Evolutionary conservation across 2,113 vertebrate species (phyloP), one percentile per base, ranked within the genome.

Genomic region (Naja naja): DNA sequence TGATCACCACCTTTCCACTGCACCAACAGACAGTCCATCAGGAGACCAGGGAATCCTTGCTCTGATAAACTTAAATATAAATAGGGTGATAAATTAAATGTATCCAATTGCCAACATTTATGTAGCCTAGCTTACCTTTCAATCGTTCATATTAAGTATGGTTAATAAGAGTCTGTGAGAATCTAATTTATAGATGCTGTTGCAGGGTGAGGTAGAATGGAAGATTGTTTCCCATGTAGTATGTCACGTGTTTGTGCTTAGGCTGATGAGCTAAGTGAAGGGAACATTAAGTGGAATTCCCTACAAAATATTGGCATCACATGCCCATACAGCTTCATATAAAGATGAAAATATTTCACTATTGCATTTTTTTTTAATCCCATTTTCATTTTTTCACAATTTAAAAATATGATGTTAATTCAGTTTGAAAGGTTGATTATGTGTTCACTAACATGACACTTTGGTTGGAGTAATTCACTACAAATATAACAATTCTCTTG

Each of bases 401-500:
- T 47, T 8, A 86, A 58, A 45, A 23, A 54, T n/a, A 90, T 16
- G 45, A 60, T 11, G 22, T 34, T 58, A 90, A 90, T 30, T 85
- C 22, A 30, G 34, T 14, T 86, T 90, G 53, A 89, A 54, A 85
- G 49, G 3, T 16, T n/a, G n/a, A n/a, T n/a, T n/a, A n/a, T n/a
- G n/a, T n/a, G 30, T 49, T 93, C 64, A 30, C 45, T 43, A 81
- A 90, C 14, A 87, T 53, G 81, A 90, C 34, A 90, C 89, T 47
- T 87, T 93, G 30, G 89, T 64, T 90, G 81, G 88, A 81, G 89
- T 85, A 90, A 87, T 81, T 87, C 45, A 43, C 55, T 87, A 64
- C 74, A 64, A 90, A 93, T 90, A 87, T 87, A 90, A 90, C 45
- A 93, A 90, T 93, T 64, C 45, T 90, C 92, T 86, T 90, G 45